Conservation (phyloP, 1,140 invertebrate genomes). For the Heliconius himera region DNA sequence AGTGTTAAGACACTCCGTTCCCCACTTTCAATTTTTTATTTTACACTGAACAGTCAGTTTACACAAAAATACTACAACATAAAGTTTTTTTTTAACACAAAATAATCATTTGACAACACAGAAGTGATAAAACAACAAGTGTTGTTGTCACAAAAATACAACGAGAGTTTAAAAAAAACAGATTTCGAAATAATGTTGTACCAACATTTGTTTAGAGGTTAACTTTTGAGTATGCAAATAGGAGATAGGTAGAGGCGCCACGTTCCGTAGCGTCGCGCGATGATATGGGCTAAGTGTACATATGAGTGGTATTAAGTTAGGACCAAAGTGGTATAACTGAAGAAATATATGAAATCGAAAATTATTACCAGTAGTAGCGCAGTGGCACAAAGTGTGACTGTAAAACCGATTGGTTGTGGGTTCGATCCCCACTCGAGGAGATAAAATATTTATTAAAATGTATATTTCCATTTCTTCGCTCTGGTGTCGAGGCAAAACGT, state of each 20-base stretch:
- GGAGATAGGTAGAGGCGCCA: not conserved
- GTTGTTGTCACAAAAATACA: not conserved
- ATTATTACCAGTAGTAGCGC: no score
- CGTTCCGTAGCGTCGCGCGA: not conserved
- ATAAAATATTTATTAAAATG: no score
- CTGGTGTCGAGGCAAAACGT: no score
- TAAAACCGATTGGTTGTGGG: no score
- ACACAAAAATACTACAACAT: not conserved
- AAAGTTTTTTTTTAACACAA: not conserved
- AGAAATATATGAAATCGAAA: not conserved
- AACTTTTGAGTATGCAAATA: slow-evolving; percentile 11
- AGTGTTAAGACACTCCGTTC: no score
- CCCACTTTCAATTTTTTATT: no score
- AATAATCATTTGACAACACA: not conserved
- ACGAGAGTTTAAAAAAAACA: not conserved
- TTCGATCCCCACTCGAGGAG: no score
- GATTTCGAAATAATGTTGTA: not conserved
- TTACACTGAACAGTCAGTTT: not conserved
- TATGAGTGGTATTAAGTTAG: not conserved
- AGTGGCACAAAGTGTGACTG: no score
- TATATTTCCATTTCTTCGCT: no score
- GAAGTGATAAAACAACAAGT: not conserved
- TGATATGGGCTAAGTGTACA: not conserved
- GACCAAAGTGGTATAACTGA: not conserved
- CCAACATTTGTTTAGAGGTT: not conserved